Evolutionary conservation across 2,888 invertebrate genomes (phyloP), one percentile per base, ranked within the genome.

Genomic region (Coronaproctus castanopsis): DNA sequence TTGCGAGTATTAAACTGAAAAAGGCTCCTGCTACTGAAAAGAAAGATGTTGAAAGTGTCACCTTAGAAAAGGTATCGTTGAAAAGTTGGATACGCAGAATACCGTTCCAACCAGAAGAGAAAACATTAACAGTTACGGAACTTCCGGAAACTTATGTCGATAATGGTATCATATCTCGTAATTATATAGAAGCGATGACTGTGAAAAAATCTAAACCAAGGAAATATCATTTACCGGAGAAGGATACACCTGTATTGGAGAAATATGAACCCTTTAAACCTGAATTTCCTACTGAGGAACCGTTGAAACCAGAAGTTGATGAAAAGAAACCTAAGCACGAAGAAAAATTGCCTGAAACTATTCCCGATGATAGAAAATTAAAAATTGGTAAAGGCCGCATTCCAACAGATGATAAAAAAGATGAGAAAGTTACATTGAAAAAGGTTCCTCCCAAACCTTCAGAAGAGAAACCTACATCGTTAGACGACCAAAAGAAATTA

Each of bases 31-130:
- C 72, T 10, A 72, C 76, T 63, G 75, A 77, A 10, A 77, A 78
- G 65, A 72, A 73, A 65, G 75, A 75, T 63, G 62, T 69, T 5
- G 66, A 71, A 48, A 64, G 70, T 8, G 67, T 72, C 2, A 69
- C 71, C 58, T 71, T 85, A 59, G 84, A 82, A 0, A 83, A 81
- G 70, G 75, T 83, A 57, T 76, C 81, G 67, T 71, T 87, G 0
- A 83, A 82, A 67, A 85, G 85, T 69, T 76, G 82, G 64, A 82
- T 86, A n/a, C 76, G 73, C 52, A 76, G 76, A 65, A 70, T 75
- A 1, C 73, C 74, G 57, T 75, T 75, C 63, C 73, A 74, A 49
- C 71, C 73, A 21, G 51, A 65, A 52, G 70, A 72, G 64, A 66
- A 69, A 57, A 63, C 67, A 56, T 69, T 73, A 2, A 62, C 67